phyloP scores from a whole-genome alignment of 2,797 vertebrate species.

The Falco biarmicus region DNA sequence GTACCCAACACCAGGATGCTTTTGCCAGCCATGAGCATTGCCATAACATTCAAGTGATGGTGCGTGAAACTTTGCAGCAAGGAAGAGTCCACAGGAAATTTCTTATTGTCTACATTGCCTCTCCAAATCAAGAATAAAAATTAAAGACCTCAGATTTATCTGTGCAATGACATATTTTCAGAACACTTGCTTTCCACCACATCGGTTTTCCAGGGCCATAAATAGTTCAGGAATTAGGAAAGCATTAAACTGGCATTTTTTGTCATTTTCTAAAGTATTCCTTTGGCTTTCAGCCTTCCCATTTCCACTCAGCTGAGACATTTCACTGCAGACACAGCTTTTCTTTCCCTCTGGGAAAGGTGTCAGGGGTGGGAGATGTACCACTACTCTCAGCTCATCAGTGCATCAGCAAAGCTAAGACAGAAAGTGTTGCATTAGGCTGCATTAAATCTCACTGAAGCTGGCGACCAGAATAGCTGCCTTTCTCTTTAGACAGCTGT shows the following conservation, averaged over 20 bases:
- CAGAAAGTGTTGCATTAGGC: neutral
- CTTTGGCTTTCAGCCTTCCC: neutral
- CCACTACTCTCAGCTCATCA: neutral
- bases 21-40: neutral
- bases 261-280: neutral
- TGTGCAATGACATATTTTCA: neutral
- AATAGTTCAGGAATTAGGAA: neutral
- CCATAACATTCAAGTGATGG: neutral
- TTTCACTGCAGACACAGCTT: neutral
- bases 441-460: neutral
- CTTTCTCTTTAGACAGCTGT: neutral
- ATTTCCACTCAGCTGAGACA: neutral
- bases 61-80: neutral
- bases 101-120: neutral
- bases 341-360: neutral
- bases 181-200: neutral
- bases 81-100: neutral
- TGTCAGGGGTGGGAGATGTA: neutral
- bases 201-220: neutral
- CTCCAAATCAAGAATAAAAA: neutral
- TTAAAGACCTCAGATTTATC: neutral
- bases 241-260: neutral
- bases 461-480: neutral
- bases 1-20: neutral
- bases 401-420: neutral